A percentile compares a stretch with the other conserved stretches of the same genome.
Conservation (phyloP, 2,797 vertebrate species). For the Harpagifer antarcticus region DNA sequence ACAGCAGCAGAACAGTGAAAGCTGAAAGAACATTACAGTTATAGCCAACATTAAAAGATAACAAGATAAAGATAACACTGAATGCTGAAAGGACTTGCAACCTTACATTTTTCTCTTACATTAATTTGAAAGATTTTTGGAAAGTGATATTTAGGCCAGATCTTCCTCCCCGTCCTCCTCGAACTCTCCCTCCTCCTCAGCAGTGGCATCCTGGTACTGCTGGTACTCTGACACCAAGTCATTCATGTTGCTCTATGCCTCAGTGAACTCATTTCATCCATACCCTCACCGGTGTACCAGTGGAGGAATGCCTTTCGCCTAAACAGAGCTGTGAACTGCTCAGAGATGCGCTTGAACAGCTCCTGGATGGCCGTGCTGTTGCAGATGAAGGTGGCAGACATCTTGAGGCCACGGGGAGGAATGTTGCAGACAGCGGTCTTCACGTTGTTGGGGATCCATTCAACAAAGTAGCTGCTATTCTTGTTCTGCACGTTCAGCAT, state of each 20-base stretch:
- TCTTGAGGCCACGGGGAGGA: conserved; percentile 87
- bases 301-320: conserved; percentile 89
- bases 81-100: conserved; percentile 53
- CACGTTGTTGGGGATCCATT: conserved; percentile 90
- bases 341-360: conserved; percentile 90
- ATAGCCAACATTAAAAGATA: conserved; percentile 43
- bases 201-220: conserved; percentile 89
- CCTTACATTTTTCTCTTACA: conserved; percentile 44
- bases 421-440: conserved; percentile 89
- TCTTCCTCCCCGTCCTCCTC: conserved; percentile 86
- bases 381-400: conserved; percentile 89
- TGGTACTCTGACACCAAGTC: conserved; percentile 90
- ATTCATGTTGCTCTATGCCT: conserved; percentile 90
- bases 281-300: conserved; percentile 90
- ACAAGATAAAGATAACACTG: conserved; percentile 43
- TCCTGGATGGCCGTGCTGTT: conserved; percentile 90
- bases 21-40: too few species aligned
- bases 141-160: conserved; percentile 69
- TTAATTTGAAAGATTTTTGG: conserved; percentile 30
- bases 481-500: conserved; percentile 90
- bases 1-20: conserved; percentile 63
- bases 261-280: conserved; percentile 90
- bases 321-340: conserved; percentile 94
- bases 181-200: conserved; percentile 87
- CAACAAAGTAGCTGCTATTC: conserved; percentile 90